phyloP scores from a whole-genome alignment of 2,888 invertebrate species.

The Cantharis rufa region DNA sequence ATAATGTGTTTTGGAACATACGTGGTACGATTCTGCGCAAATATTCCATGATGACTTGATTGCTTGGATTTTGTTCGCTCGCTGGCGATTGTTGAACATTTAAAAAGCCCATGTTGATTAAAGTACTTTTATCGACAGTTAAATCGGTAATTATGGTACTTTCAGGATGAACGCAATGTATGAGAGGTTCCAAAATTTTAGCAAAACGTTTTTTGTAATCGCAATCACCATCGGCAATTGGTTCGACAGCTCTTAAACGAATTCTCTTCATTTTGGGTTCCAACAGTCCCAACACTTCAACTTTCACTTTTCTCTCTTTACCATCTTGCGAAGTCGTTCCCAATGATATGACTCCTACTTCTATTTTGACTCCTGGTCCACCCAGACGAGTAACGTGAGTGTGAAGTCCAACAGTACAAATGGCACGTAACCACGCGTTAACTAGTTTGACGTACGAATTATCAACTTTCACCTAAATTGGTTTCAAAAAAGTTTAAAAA shows the following conservation, averaged over 20 bases:
- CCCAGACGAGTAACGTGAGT: slow-evolving; percentile 76
- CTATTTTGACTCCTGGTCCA: slow-evolving; percentile 71
- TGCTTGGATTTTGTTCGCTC: slow-evolving; percentile 54
- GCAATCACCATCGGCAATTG: slow-evolving; percentile 75
- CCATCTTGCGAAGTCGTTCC: slow-evolving; percentile 82
- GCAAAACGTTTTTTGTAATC: slow-evolving; percentile 79
- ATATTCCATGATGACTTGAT: slow-evolving; percentile 78
- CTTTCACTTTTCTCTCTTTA: slow-evolving; percentile 72
- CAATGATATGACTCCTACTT: slow-evolving; percentile 83
- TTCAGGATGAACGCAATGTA: slow-evolving; percentile 77
- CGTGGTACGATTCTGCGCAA: slow-evolving; percentile 81
- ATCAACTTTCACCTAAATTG: slow-evolving; percentile 63
- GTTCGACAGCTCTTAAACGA: slow-evolving; percentile 81
- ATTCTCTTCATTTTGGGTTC: slow-evolving; percentile 75
- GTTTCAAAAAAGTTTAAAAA: not conserved
- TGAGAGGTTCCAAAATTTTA: slow-evolving; percentile 79
- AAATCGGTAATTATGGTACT: slow-evolving; percentile 80
- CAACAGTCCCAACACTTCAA: slow-evolving; percentile 83
- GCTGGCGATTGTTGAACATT: slow-evolving; percentile 69
- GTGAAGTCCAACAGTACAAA: slow-evolving; percentile 80
- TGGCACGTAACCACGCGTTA: slow-evolving; percentile 73
- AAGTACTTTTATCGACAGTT: slow-evolving; percentile 80
- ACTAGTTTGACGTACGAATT: slow-evolving; percentile 69
- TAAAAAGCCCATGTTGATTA: slow-evolving; percentile 78
- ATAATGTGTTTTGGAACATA: slow-evolving; percentile 89